Evolutionary conservation across 2,113 vertebrate species (phyloP), one percentile per base, ranked within the genome.

Genomic region (Damaliscus lunatus): DNA sequence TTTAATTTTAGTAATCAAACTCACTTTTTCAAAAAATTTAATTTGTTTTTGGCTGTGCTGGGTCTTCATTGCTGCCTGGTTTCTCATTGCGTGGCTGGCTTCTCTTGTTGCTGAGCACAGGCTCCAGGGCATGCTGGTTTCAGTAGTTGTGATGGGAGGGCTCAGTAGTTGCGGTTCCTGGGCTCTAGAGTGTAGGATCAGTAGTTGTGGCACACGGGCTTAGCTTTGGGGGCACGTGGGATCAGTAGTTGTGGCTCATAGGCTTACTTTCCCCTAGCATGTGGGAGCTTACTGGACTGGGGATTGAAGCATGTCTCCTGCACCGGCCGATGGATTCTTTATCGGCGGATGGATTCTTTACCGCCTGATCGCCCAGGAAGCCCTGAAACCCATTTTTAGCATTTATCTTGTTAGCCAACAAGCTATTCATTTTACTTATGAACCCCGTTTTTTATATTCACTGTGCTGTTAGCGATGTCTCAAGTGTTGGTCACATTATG

Each of bases 401-500:
- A 36, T 84, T 96, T 27, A 64, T 88, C 46, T 87, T 96, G 27
- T 97, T 97, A 97, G 85, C 55, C 48, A 92, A 55, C 80, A 93
- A 60, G 33, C n/a, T 89, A 40, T 78, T 82, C 21, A 71, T 95
- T 95, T 93, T 92, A 64, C 27, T 33, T n/a, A 3, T 87, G 60
- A 90, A 33, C 3, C 16, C 29, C 55, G 48, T 59, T 78, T 96
- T 71, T 96, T 7, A 78, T 88, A 87, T 31, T 94, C 48, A 74
- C 12, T 86, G 0, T 82, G 88, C 27, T 33, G 80, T 82, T 90
- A 67, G 23, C 1, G 21, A 0, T 96, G 16, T 50, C 81, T 84
- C 40, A 91, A 53, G 31, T 52, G 6, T 87, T 78, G 84, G 87
- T 94, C 15, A 83, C 8, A 19, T 25, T 36, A 9, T 80, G 12